Evolutionary conservation across 2,113 vertebrate species (phyloP), one percentile per base, ranked within the genome.

Genomic region (Varanus komodoensis): DNA sequence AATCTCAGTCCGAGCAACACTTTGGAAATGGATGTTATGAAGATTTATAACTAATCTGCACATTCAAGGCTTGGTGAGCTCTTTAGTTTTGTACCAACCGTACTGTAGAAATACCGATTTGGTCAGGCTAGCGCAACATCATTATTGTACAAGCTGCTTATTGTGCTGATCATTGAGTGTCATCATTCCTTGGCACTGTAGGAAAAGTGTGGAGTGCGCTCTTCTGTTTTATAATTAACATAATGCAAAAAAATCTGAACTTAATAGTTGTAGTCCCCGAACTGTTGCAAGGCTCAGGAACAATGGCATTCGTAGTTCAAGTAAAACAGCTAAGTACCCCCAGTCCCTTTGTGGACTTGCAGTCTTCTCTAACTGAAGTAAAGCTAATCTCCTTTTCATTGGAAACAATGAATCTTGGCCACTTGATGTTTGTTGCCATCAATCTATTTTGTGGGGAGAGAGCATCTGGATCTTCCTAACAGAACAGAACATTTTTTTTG

Each of bases 41-140:
- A 44, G 38, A 21, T 32, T 82, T 91, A 0, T 54, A 81, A 77
- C 73, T 89, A 84, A 6, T 87, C 8, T 93, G 1, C 38, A 54
- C 88, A 64, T 87, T 29, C 4, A 57, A 73, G 86, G 80, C 50
- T 91, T 88, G 73, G 84, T 68, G 81, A 79, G 78, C 67, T 87
- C 14, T 1, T 90, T 48, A 5, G 17, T 77, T 84, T 64, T 9
- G 9, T 12, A 8, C 87, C 12, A n/a, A 0, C 67, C 3, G 84
- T 89, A 85, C 61, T 84, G 87, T 83, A 82, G 54, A 54, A 78
- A 0, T 17, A 2, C 8, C 52, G n/a, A 4, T 84, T 52, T 78
- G 81, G 71, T 38, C 69, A 88, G 64, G 14, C 78, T 74, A 11
- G 52, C 87, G 29, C 21, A n/a, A 9, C 74, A 92, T 75, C 64